phyloP scores from a whole-genome alignment of 2,888 invertebrate genomes.

The Agonum fuliginosum region DNA sequence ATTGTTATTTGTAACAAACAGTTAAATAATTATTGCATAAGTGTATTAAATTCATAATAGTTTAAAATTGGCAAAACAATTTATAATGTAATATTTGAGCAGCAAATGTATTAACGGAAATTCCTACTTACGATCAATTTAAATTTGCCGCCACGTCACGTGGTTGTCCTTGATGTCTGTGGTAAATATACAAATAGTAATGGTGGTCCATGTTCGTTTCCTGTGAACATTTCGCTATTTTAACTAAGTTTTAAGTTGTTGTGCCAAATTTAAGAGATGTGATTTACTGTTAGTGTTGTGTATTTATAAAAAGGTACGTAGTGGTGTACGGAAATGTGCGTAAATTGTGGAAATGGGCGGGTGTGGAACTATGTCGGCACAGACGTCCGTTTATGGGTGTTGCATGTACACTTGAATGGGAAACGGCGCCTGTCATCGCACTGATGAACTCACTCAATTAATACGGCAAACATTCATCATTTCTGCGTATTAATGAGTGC shows the following conservation, averaged over 20 bases:
- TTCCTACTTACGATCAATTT: conserved; percentile 53
- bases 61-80: conserved; percentile 21
- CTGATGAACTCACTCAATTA: conserved; percentile 68
- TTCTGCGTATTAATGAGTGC: conserved; percentile 54
- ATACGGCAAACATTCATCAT: conserved; percentile 61
- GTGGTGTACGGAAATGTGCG: conserved; percentile 35
- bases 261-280: conserved; percentile 61
- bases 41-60: conserved; percentile 4
- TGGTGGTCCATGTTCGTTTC: conserved; percentile 58
- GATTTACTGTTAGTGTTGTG: conserved; percentile 61
- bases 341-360: conserved; percentile 61
- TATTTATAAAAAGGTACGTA: conserved; percentile 63
- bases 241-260: conserved; percentile 64
- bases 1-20: not conserved
- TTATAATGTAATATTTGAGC: conserved; percentile 30
- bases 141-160: conserved; percentile 60
- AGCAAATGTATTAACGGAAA: conserved; percentile 52
- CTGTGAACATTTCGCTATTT: conserved; percentile 59
- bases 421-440: conserved; percentile 64
- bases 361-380: conserved; percentile 62
- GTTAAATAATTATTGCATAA: not conserved
- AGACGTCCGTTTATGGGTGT: conserved; percentile 68
- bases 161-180: conserved; percentile 59
- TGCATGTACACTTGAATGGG: conserved; percentile 64
- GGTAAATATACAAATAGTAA: conserved; percentile 61